phyloP scores from a whole-genome alignment of 2,113 vertebrate species.

The Phocoena sinus region DNA sequence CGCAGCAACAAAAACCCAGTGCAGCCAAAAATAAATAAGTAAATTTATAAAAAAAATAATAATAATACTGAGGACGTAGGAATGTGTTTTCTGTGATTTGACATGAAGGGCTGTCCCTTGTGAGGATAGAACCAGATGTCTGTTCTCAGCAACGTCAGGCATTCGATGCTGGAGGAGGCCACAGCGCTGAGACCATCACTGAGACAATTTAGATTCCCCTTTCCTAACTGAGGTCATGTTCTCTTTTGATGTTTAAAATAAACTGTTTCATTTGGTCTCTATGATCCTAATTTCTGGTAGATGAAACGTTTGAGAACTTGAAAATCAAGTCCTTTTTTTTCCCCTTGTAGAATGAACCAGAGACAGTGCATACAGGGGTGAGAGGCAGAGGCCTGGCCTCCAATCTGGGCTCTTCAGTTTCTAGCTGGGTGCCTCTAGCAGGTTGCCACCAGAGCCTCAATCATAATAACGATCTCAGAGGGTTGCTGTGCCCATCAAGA shows the following conservation, averaged over 20 bases:
- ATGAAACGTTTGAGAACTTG: neutral
- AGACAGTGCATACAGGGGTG: neutral
- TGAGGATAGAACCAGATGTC: neutral
- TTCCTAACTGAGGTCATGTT: neutral
- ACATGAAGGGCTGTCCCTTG: neutral
- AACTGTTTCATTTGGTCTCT: constrained; percentile 21
- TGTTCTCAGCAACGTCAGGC: neutral
- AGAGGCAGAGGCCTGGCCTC: neutral
- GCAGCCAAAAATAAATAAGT: too few species aligned
- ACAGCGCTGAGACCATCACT: neutral
- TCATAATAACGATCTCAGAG: neutral
- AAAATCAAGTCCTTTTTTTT: neutral
- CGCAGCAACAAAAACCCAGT: too few species aligned
- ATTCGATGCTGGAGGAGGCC: neutral
- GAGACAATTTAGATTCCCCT: neutral
- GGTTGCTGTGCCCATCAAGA: neutral
- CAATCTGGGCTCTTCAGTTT: neutral
- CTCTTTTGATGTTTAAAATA: constrained; percentile 20
- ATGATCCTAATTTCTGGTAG: neutral
- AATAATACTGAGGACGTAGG: neutral
- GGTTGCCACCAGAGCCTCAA: neutral
- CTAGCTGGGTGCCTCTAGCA: neutral
- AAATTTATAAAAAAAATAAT: neutral
- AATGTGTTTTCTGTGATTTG: constrained; percentile 3
- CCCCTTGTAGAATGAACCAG: neutral